phyloP scores from a whole-genome alignment of 1,140 invertebrate genomes.

The Drosophila ercepeae region DNA sequence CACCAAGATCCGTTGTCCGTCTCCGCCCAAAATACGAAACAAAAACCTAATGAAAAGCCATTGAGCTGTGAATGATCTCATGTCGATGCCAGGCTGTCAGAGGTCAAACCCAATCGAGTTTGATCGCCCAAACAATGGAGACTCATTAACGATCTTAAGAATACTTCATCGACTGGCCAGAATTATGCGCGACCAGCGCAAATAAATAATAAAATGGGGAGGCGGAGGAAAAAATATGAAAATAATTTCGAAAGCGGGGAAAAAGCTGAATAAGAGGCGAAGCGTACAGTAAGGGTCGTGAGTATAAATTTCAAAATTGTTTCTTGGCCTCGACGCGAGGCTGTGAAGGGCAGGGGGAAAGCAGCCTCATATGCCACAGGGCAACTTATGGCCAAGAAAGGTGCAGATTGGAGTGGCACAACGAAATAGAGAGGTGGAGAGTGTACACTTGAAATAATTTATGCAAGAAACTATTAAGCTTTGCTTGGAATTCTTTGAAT shows the following conservation, averaged over 20 bases:
- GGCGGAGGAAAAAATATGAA: constrained; percentile 21
- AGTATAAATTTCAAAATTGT: constrained; percentile 80
- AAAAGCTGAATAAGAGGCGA: not conserved
- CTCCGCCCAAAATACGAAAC: constrained; percentile 1
- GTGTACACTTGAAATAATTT: not conserved
- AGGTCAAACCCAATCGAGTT: constrained; percentile 52
- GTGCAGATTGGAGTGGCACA: constrained; percentile 47
- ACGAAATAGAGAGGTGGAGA: constrained; percentile 12
- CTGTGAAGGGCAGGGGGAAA: not conserved
- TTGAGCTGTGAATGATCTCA: constrained; percentile 44
- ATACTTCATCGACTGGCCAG: constrained; percentile 23
- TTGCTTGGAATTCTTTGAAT: too few species aligned
- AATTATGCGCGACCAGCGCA: constrained; percentile 26
- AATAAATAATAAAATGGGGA: constrained; percentile 44
- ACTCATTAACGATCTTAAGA: constrained; percentile 60
- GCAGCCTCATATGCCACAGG: constrained; percentile 74
- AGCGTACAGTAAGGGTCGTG: constrained; percentile 65
- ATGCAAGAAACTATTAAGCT: not conserved
- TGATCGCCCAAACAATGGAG: constrained; percentile 41
- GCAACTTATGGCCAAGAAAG: constrained; percentile 69
- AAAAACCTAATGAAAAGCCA: constrained; percentile 37
- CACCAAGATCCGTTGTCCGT: not conserved
- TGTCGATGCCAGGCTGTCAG: constrained; percentile 35
- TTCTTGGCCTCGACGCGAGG: constrained; percentile 58
- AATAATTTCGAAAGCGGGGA: constrained; percentile 27